Conservation (phyloP, 37 sponge, comb jelly and placozoan species). For the Diacarnus erythraeanus region DNA sequence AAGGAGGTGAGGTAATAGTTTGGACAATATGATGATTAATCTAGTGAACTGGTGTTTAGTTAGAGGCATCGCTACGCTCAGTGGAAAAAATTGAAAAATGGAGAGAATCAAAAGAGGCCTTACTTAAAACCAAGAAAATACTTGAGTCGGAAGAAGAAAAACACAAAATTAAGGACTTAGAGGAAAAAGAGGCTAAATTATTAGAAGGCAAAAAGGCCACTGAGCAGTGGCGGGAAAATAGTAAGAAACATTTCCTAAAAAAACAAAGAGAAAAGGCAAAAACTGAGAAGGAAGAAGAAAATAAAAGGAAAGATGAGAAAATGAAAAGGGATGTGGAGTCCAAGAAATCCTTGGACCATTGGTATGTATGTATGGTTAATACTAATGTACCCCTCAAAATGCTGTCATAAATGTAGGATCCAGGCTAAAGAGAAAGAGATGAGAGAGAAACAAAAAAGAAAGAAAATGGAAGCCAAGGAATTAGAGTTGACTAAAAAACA, state of each 20-base stretch:
- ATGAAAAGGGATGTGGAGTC: not conserved
- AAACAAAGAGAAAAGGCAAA: conserved; percentile 5
- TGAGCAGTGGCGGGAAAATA: conserved; percentile 2
- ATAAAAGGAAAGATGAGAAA: conserved; percentile 5
- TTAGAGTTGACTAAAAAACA: conserved; percentile 6
- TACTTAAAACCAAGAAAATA: conserved; percentile 7
- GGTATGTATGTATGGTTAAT: conserved; percentile 21
- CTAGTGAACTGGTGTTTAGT: not conserved
- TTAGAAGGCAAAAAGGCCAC: not conserved
- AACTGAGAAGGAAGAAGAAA: conserved; percentile 24
- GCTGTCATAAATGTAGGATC: not conserved
- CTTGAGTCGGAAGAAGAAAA: conserved; percentile 10
- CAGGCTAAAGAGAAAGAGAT: conserved; percentile 22
- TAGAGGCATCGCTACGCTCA: not conserved
- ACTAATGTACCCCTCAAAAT: not conserved
- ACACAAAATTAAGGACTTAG: too few species aligned
- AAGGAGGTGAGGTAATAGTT: conserved; percentile 17
- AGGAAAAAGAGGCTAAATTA: too few species aligned
- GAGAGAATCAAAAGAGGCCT: conserved; percentile 2
- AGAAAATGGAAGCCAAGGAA: not conserved
- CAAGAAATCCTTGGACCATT: conserved; percentile 14
- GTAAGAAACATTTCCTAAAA: conserved; percentile 3
- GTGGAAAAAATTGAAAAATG: conserved; percentile 20
- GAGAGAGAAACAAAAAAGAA: conserved; percentile 8
- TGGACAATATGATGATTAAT: not conserved